Conservation (phyloP, 2,797 vertebrate genomes). For the Eulemur rubriventer region DNA sequence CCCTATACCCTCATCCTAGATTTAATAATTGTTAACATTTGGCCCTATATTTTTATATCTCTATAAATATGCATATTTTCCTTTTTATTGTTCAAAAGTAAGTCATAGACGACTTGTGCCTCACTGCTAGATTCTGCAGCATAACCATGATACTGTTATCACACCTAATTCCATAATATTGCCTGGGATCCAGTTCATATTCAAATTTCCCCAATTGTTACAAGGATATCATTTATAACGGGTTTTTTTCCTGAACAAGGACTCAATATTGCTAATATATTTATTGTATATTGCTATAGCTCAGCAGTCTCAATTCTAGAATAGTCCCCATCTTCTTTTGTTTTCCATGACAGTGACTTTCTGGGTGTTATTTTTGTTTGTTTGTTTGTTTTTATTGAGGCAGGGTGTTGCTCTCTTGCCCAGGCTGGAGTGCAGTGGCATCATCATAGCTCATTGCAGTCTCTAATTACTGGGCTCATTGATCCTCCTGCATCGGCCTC, state of each 20-base stretch:
- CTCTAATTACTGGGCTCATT: neutral
- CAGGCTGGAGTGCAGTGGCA: neutral
- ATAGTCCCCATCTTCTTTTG: neutral
- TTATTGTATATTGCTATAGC: neutral
- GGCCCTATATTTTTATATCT: neutral
- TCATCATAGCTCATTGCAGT: neutral
- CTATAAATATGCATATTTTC: neutral
- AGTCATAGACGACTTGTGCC: neutral
- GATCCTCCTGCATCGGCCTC: neutral
- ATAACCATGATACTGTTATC: neutral
- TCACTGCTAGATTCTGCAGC: neutral
- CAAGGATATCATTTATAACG: neutral
- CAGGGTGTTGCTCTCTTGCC: neutral
- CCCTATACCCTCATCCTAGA: neutral
- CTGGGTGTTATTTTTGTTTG: neutral
- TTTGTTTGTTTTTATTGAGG: neutral
- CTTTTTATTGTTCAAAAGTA: neutral
- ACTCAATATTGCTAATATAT: neutral
- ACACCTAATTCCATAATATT: neutral
- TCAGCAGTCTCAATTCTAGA: neutral
- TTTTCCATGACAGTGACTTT: neutral
- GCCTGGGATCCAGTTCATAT: neutral
- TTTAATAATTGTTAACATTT: neutral
- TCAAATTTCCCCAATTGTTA: neutral
- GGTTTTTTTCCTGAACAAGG: neutral